Base-by-base conservation (phyloP, 2,888 invertebrate genomes). In the Scaptomyza tumidula region DNA sequence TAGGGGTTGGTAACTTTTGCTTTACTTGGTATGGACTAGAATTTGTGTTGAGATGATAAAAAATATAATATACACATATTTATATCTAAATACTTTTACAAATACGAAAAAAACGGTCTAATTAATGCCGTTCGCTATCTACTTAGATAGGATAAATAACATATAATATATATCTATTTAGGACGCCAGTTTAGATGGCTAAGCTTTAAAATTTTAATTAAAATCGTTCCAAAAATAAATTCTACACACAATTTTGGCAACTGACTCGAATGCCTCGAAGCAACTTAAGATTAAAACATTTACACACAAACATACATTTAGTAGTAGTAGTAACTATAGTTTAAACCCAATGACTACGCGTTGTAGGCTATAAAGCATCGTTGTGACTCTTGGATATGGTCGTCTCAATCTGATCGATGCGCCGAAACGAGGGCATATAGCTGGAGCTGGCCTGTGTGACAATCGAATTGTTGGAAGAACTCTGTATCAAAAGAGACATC, bases 391-490 rank as follows among this genome's bases (percentile, higher is more conserved):
- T 90, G 48, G 90, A 90, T 63, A 90, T 85, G 49, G 86, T 88
- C 24, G 90, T 90, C 56, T 91, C 91, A 61, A 88, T 90, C 71
- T 91, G 91, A 68, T 92, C 92, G 75, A 91, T 91, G 50, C 91
- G 89, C 45, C 91, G 85, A 63, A 92, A 92, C 35, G 91, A 91
- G 55, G 91, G 90, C 72, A 91, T 81, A 65, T 90, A 91, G 3
- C 89, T 90, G 65, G 86, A 90, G 72, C 90, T 91, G 63, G 90
- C 81, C 65, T 91, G 90, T 6, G 90, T 91, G 13, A 90, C 90
- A 64, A 92, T 91, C 31, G 92, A 91, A 62, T 90, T 90, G 74
- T 91, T 92, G n/a, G 92, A 92, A 45, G 90, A 89, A 67, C 91
- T 92, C 92, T 92, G 71, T 31, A 4, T 24, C 24, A 24, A 80